Evolutionary conservation across 2,888 invertebrate genomes (phyloP).

Genomic region (Dioctria linearis): DNA sequence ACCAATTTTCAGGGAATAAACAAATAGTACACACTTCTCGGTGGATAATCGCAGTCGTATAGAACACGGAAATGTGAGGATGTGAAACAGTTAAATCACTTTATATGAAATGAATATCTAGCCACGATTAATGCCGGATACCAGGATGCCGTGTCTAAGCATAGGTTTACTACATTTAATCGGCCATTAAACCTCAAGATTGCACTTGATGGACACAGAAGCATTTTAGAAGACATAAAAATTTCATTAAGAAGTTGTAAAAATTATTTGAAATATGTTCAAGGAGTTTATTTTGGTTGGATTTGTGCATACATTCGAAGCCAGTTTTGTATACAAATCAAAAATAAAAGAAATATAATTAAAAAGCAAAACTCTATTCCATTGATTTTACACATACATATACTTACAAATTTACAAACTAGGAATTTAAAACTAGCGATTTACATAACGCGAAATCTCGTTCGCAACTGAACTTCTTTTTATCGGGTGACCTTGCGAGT

Average conservation of each 20-base stretch:
- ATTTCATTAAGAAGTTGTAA: constrained; percentile 57
- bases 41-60: constrained; percentile 2
- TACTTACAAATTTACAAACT: no score
- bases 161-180: constrained; percentile 35
- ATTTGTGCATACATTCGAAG: neutral
- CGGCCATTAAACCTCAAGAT: constrained; percentile 30
- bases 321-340: no score
- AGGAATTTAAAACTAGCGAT: no score
- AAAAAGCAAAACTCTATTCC: no score
- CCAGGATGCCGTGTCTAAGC: constrained; percentile 6
- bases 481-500: no score
- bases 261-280: neutral
- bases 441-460: no score
- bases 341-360: no score
- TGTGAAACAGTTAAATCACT: constrained; percentile 30
- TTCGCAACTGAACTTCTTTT: no score
- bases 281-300: neutral
- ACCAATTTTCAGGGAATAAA: constrained; percentile 58
- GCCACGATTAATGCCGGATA: constrained; percentile 37
- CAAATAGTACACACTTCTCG: constrained; percentile 19
- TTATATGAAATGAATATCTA: constrained; percentile 32
- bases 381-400: no score
- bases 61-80: neutral
- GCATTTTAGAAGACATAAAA: constrained; percentile 57
- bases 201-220: constrained; percentile 26